phyloP scores from a whole-genome alignment of 92 coral and sea anemone species.

The Siderastrea siderea region DNA sequence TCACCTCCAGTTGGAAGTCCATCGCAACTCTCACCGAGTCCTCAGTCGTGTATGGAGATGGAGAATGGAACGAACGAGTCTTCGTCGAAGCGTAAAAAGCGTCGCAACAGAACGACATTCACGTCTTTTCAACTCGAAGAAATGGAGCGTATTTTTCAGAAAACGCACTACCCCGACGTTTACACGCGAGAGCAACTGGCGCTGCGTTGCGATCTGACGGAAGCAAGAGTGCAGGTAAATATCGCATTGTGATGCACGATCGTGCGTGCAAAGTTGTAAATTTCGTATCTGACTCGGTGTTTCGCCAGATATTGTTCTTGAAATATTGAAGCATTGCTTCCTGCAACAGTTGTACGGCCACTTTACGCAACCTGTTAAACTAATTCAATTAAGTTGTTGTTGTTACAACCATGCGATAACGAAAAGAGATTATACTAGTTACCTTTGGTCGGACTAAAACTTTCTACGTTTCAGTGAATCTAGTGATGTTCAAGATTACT shows the following conservation, averaged over 20 bases:
- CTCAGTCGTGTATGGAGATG: constrained; percentile 88
- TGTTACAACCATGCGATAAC: constrained; percentile 56
- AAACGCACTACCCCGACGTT: constrained; percentile 99
- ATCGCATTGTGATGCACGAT: neutral
- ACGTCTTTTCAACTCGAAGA: constrained; percentile 99
- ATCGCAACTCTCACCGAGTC: constrained; percentile 74
- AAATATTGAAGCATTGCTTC: constrained; percentile 21
- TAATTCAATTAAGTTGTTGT: constrained; percentile 71
- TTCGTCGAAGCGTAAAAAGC: constrained; percentile 95
- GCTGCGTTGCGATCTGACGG: constrained; percentile 96
- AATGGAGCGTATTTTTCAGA: constrained; percentile 99
- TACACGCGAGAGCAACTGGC: constrained; percentile 99
- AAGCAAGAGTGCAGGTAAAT: constrained; percentile 98
- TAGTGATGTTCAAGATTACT: neutral
- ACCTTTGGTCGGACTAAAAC: neutral
- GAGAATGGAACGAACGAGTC: constrained; percentile 85
- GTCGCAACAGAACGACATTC: constrained; percentile 97
- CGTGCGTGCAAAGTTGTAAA: neutral
- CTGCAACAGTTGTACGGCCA: constrained; percentile 30
- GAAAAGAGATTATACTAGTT: constrained; percentile 36
- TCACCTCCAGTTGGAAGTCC: constrained; percentile 67
- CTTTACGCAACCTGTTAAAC: constrained; percentile 58
- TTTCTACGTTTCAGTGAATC: neutral
- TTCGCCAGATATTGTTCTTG: neutral
- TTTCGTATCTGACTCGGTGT: neutral